Conservation (phyloP, 1,140 invertebrate genomes). For the Manduca sexta region DNA sequence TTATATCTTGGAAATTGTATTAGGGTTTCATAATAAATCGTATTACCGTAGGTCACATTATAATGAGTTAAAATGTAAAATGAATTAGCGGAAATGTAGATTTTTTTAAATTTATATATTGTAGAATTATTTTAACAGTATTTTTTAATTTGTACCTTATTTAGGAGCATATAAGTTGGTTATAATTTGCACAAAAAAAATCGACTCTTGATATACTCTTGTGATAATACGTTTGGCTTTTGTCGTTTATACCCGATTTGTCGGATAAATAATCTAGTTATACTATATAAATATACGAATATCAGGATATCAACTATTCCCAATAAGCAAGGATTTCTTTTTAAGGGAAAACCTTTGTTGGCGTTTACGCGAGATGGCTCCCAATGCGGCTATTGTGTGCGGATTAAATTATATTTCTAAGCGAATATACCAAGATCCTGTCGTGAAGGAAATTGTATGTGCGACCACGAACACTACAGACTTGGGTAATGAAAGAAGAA, state of each 20-base stretch:
- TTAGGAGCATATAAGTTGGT: no score
- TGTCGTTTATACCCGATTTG: no score
- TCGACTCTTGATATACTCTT: no score
- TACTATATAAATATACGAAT: no score
- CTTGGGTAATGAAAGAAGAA: slow-evolving; percentile 3
- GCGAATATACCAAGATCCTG: slow-evolving; percentile 38
- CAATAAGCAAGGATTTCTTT: not conserved
- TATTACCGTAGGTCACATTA: slow-evolving; percentile 5
- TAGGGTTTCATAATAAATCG: slow-evolving; percentile 19
- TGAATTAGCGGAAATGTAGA: no score
- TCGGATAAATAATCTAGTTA: no score
- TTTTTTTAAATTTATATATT: not conserved
- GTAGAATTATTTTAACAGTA: not conserved
- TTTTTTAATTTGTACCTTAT: no score
- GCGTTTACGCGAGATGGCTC: slow-evolving; percentile 22
- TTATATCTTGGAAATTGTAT: slow-evolving; percentile 39
- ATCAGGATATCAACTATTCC: no score
- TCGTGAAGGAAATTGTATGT: slow-evolving; percentile 44
- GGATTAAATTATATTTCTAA: slow-evolving; percentile 63
- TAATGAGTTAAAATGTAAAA: no score
- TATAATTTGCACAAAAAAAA: no score
- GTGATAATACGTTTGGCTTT: no score
- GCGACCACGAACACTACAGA: slow-evolving; percentile 16
- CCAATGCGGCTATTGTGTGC: slow-evolving; percentile 41
- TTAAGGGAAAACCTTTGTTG: slow-evolving; percentile 5